Evolutionary conservation across 1,140 invertebrate genomes (phyloP).

Genomic region (Hypothenemus hampei): DNA sequence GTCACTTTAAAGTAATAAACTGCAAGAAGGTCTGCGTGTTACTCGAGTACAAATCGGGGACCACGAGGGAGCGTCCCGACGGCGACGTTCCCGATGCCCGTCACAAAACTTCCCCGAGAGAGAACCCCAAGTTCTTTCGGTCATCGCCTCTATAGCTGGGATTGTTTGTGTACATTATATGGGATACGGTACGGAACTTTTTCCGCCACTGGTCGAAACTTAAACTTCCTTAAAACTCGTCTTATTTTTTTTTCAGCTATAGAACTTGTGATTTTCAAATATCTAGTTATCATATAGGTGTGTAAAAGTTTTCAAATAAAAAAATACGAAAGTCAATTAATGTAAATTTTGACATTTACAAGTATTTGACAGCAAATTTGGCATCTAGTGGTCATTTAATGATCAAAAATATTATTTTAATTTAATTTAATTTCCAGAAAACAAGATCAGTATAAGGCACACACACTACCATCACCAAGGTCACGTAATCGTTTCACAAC

Average conservation of each 20-base stretch:
- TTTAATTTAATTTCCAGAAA: neutral
- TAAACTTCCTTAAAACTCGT: neutral
- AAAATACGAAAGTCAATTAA: too few relatives aligned
- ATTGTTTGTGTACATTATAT: conserved; percentile 19
- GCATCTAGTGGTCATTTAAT: too few relatives aligned
- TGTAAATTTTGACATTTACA: too few relatives aligned
- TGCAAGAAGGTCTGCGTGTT: neutral
- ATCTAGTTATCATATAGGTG: too few relatives aligned
- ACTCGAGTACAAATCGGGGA: conserved; percentile 1
- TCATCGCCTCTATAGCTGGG: conserved; percentile 21
- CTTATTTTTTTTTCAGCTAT: neutral
- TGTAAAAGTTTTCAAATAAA: too few relatives aligned
- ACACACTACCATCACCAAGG: too few relatives aligned
- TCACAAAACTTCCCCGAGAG: conserved; percentile 26
- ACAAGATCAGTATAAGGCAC: too few relatives aligned
- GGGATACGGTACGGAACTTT: neutral
- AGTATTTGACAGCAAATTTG: too few relatives aligned
- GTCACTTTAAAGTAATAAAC: conserved; percentile 4
- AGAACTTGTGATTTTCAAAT: too few relatives aligned
- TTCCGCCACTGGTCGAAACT: conserved; percentile 13
- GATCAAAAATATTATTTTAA: neutral
- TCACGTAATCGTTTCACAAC: too few relatives aligned
- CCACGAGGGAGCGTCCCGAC: conserved; percentile 13
- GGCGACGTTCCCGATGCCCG: conserved; percentile 19
- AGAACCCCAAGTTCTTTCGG: conserved; percentile 13